Evolutionary conservation across 2,888 invertebrate species (phyloP).

Genomic region (Andrena dorsata): DNA sequence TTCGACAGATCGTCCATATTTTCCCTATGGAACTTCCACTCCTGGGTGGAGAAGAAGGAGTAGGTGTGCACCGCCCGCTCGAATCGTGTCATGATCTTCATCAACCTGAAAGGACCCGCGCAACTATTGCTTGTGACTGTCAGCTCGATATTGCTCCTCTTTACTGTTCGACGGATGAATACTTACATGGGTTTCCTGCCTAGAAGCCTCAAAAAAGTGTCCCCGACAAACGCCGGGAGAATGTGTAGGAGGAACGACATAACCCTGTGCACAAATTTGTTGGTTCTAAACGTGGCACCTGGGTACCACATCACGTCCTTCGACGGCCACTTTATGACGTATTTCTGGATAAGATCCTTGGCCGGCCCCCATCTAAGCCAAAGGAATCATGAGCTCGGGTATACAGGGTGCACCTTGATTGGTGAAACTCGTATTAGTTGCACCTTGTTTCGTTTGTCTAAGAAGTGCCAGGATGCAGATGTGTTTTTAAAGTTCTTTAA

Average conservation of each 20-base stretch:
- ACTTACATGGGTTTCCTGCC: slow-evolving; percentile 94
- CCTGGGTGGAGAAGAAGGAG: slow-evolving; percentile 93
- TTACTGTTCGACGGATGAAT: neutral
- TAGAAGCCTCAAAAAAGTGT: slow-evolving; percentile 89
- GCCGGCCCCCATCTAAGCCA: slow-evolving; percentile 91
- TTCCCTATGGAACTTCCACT: slow-evolving; percentile 92
- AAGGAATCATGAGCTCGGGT: neutral
- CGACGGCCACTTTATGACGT: slow-evolving; percentile 92
- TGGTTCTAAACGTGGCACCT: slow-evolving; percentile 91
- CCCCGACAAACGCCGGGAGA: slow-evolving; percentile 93
- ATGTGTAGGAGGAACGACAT: slow-evolving; percentile 92
- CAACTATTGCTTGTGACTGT: neutral
- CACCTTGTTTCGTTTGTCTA: too few species aligned
- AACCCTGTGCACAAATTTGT: slow-evolving; percentile 90
- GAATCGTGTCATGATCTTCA: slow-evolving; percentile 93
- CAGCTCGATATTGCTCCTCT: neutral
- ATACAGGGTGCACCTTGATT: too few species aligned
- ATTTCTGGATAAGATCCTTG: slow-evolving; percentile 90
- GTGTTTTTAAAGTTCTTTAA: too few species aligned
- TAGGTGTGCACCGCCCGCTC: slow-evolving; percentile 92
- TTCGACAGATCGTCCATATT: slow-evolving; percentile 88
- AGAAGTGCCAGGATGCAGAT: too few species aligned
- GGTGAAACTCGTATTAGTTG: too few species aligned
- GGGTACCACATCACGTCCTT: slow-evolving; percentile 95
- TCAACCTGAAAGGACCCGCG: slow-evolving; percentile 87